Percentiles rank a stretch among this genome's conserved stretches.
Evolutionary conservation across 1,140 invertebrate genomes (phyloP).

Genomic region (Sinonovacula constricta): DNA sequence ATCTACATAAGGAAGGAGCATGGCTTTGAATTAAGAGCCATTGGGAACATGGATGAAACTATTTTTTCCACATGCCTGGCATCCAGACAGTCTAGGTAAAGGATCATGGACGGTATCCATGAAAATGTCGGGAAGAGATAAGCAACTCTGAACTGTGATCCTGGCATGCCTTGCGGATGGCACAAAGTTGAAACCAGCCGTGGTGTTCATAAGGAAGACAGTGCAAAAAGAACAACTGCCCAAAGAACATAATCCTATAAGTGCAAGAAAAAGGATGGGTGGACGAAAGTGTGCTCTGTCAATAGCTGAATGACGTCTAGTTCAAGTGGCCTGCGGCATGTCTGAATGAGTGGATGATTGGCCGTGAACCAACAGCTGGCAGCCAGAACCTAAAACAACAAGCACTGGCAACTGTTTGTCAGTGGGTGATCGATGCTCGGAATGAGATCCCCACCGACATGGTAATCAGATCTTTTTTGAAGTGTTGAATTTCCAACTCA

Average conservation of each 20-base stretch:
- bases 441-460: conserved; percentile 14
- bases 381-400: conserved; percentile 25
- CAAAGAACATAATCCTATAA: too few species aligned
- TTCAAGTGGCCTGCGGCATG: too few species aligned
- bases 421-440: conserved; percentile 38
- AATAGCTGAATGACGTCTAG: too few species aligned
- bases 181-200: conserved; percentile 38
- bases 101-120: conserved; percentile 49
- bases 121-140: conserved; percentile 54
- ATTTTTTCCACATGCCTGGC: conserved; percentile 54
- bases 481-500: conserved; percentile 52
- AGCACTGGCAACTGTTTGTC: conserved; percentile 3
- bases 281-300: too few species aligned
- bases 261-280: too few species aligned
- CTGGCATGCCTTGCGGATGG: conserved; percentile 46
- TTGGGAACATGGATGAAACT: conserved; percentile 62
- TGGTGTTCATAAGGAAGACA: conserved; percentile 55
- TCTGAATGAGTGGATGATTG: conserved; percentile 63
- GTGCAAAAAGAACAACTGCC: conserved; percentile 42
- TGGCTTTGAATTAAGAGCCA: conserved; percentile 26
- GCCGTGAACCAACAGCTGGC: background rate
- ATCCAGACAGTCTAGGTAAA: conserved; percentile 54
- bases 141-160: conserved; percentile 47
- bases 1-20: conserved; percentile 33
- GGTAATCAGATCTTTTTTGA: conserved; percentile 52